Evolutionary conservation across 2,113 vertebrate genomes (phyloP).

Genomic region (Puntigrus tetrazona): DNA sequence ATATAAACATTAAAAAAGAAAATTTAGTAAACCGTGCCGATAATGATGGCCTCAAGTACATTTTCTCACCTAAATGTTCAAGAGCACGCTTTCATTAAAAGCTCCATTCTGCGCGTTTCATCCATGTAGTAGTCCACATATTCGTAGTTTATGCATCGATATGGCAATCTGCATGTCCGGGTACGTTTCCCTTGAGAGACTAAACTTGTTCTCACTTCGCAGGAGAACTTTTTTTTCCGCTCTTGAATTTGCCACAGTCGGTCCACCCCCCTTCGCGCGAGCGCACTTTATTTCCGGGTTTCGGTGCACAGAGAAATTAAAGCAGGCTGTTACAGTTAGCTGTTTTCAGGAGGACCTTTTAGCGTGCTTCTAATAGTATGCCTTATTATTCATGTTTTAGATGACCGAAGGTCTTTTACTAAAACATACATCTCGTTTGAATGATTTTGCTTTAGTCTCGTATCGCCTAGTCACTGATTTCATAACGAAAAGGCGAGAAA

Average conservation of each 20-base stretch:
- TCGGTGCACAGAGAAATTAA: not conserved
- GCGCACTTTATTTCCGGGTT: constrained; percentile 71
- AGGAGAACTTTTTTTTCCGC: constrained; percentile 28
- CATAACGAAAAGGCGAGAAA: not conserved
- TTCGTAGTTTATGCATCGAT: not conserved
- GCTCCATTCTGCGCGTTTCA: not conserved
- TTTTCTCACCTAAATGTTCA: not conserved
- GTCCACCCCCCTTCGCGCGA: constrained; percentile 35
- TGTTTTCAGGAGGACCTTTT: not conserved
- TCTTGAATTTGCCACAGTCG: constrained; percentile 21
- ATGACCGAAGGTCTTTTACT: not conserved
- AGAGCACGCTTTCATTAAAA: not conserved
- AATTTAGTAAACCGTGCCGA: not conserved
- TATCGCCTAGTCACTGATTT: no score
- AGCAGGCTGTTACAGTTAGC: not conserved
- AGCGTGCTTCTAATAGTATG: not conserved
- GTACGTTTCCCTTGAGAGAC: constrained; percentile 15
- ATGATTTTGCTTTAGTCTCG: not conserved
- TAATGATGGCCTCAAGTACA: not conserved
- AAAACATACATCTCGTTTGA: not conserved
- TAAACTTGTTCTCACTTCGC: not conserved
- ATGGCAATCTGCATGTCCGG: not conserved
- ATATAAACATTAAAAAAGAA: not conserved
- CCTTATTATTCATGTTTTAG: not conserved
- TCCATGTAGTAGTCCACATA: not conserved